A percentile compares a stretch with the other conserved stretches of the same genome.
phyloP scores from a whole-genome alignment of 2,888 invertebrate species.

The Eutolmus rufibarbis region DNA sequence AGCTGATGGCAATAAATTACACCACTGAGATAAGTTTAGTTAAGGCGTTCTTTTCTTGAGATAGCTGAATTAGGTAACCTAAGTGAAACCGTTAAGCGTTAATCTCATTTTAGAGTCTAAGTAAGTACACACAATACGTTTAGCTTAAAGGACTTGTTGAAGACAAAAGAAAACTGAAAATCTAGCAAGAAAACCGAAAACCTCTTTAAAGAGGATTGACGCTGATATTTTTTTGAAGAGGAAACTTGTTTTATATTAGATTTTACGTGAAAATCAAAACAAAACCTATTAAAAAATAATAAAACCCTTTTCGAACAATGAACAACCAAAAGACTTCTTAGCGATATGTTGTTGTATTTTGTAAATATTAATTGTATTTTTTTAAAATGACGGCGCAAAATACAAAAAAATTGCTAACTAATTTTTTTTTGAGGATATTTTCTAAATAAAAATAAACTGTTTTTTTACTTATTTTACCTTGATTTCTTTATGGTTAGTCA shows the following conservation, averaged over 20 bases:
- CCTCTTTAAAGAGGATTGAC: not conserved
- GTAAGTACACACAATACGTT: not conserved
- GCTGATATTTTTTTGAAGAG: not conserved
- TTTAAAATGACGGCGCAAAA: not conserved
- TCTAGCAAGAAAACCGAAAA: not conserved
- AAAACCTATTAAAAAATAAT: not conserved
- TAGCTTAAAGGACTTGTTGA: not conserved
- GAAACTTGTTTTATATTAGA: not conserved
- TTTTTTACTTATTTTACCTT: not conserved
- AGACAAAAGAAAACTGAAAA: not conserved
- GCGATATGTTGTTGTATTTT: constrained; percentile 27
- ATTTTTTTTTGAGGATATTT: not conserved
- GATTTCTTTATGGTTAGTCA: not conserved
- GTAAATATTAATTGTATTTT: constrained; percentile 29
- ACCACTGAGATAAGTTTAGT: constrained; percentile 22
- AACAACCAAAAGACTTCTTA: constrained; percentile 28
- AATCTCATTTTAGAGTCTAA: constrained; percentile 7
- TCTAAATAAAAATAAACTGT: not conserved
- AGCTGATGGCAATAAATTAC: constrained; percentile 20
- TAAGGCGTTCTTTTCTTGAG: not conserved
- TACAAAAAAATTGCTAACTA: not conserved
- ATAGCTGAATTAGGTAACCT: not conserved
- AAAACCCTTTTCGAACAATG: not conserved
- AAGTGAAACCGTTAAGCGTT: not conserved
- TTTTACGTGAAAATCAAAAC: not conserved